Evolutionary conservation across 2,113 vertebrate species (phyloP).

Genomic region (Lynx canadensis): DNA sequence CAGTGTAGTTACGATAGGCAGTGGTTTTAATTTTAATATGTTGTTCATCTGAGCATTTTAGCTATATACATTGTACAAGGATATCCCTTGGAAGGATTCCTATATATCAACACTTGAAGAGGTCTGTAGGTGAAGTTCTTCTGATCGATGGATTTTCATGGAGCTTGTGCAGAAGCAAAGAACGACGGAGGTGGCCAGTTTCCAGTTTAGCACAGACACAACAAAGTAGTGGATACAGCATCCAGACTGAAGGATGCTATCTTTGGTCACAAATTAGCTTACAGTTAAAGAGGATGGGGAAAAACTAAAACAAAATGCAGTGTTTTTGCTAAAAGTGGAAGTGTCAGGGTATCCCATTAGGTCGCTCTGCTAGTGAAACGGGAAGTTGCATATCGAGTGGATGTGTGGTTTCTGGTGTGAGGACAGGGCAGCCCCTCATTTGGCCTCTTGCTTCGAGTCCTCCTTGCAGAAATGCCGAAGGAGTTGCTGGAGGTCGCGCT

Average conservation of each 20-base stretch:
- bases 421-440: constrained; percentile 82
- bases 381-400: constrained; percentile 69
- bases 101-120: constrained; percentile 87
- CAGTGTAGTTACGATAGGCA: constrained; percentile 81
- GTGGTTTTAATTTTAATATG: constrained; percentile 83
- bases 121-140: constrained; percentile 86
- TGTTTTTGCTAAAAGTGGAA: constrained; percentile 76
- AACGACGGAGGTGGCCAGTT: constrained; percentile 68
- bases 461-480: constrained; percentile 92
- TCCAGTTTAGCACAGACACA: constrained; percentile 80
- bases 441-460: constrained; percentile 83
- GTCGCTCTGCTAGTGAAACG: constrained; percentile 55
- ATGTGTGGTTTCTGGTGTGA: constrained; percentile 78
- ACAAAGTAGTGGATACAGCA: constrained; percentile 80
- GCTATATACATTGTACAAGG: constrained; percentile 85
- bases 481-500: constrained; percentile 93
- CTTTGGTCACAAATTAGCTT: constrained; percentile 97
- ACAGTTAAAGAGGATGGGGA: constrained; percentile 78
- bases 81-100: constrained; percentile 65
- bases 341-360: constrained; percentile 74
- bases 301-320: constrained; percentile 76
- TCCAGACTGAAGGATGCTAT: constrained; percentile 86
- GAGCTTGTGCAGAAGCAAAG: constrained; percentile 80
- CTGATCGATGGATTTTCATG: constrained; percentile 49
- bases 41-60: constrained; percentile 81